Conservation (phyloP, 2,797 vertebrate species). For the Poecilia gillii region DNA sequence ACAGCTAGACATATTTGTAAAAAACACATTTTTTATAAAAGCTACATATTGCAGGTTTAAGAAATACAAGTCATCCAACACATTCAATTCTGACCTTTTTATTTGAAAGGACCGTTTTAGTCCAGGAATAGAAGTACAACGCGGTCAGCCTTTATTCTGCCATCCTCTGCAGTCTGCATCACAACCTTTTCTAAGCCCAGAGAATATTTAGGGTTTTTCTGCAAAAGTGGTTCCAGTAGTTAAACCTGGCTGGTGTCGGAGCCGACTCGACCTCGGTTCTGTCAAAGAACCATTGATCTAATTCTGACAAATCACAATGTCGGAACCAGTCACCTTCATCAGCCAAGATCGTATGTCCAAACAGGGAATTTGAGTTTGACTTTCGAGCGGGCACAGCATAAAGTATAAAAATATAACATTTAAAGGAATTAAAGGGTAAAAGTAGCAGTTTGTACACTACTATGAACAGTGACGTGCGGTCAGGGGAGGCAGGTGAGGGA, state of each 20-base stretch:
- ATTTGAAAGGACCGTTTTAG: constrained; percentile 20
- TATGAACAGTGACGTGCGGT: not conserved
- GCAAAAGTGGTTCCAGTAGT: not conserved
- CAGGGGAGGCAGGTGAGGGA: too few relatives aligned
- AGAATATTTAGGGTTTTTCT: not conserved
- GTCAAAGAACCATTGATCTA: not conserved
- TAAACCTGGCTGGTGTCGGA: not conserved
- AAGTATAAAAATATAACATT: not conserved
- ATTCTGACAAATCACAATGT: not conserved
- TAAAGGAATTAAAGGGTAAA: too few relatives aligned
- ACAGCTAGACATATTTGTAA: too few relatives aligned
- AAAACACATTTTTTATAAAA: too few relatives aligned
- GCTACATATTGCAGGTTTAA: too few relatives aligned
- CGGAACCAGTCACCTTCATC: not conserved
- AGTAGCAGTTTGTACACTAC: not conserved
- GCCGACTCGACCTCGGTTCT: not conserved
- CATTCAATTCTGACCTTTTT: constrained; percentile 19
- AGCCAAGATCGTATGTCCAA: not conserved
- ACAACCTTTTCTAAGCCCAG: constrained; percentile 16
- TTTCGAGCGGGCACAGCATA: not conserved
- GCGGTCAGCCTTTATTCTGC: constrained; percentile 6
- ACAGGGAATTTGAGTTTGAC: not conserved
- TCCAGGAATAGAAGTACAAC: constrained; percentile 13
- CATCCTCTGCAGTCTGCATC: constrained; percentile 13
- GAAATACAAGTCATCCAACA: not conserved